Percentiles rank a stretch among this genome's conserved stretches.
Evolutionary conservation across 2,888 invertebrate genomes (phyloP).

Genomic region (Pimpla rufipes): DNA sequence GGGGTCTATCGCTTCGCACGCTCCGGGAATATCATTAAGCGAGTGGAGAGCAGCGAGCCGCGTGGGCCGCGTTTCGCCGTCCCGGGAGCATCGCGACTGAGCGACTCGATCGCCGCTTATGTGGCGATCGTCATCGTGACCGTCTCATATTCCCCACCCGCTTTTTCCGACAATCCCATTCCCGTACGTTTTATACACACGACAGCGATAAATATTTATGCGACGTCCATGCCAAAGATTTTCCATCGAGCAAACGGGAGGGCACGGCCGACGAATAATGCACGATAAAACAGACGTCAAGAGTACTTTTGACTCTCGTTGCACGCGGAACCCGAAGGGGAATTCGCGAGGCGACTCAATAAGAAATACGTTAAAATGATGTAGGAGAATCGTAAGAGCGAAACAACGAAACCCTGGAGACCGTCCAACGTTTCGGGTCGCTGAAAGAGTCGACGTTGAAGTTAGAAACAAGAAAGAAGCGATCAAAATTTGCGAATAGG

Average conservation of each 20-base stretch:
- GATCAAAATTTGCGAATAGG: not conserved
- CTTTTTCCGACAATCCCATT: constrained; percentile 65
- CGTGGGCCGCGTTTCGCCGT: constrained; percentile 49
- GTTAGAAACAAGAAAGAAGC: not conserved
- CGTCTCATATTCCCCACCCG: constrained; percentile 60
- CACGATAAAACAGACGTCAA: constrained; percentile 13
- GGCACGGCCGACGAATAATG: not conserved
- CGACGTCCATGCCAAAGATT: constrained; percentile 52
- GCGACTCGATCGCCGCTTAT: not conserved
- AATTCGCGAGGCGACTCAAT: constrained; percentile 3
- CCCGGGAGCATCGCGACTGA: constrained; percentile 39
- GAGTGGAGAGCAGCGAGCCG: too few relatives aligned
- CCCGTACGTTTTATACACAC: constrained; percentile 78
- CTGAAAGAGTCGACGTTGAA: not conserved
- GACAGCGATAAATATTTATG: constrained; percentile 64
- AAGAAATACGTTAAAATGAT: not conserved
- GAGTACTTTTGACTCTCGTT: not conserved
- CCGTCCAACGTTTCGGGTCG: not conserved
- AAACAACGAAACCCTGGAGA: not conserved
- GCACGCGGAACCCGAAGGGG: not conserved
- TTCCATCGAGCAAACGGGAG: constrained; percentile 1
- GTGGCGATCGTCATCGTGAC: constrained; percentile 59
- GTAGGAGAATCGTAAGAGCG: not conserved
- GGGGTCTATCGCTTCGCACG: constrained; percentile 57
- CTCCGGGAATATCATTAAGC: constrained; percentile 67